These are phyloP conservation scores for Bovichtus variegatus DNA, from an alignment of 2,797 vertebrate species.

Conservation along the genomic window DNA sequence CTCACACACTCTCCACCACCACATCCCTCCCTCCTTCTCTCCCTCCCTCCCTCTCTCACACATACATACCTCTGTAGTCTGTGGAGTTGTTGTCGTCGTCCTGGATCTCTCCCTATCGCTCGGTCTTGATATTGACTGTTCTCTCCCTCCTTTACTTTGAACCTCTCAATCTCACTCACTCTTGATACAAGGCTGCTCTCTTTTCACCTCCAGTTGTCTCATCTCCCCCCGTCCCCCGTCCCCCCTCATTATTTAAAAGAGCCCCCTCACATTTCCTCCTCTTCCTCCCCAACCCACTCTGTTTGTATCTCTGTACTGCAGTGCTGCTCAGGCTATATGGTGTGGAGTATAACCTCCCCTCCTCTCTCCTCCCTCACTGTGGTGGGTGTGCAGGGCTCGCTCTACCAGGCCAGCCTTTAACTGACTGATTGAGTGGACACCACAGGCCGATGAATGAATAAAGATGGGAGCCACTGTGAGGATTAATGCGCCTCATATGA, in stretches of 20 bases:
- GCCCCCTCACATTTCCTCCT: conserved; percentile 60
- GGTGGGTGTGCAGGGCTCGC: conserved; percentile 70
- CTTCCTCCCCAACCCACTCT: conserved; percentile 62
- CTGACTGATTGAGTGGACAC: conserved; percentile 84
- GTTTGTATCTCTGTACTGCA: conserved; percentile 78
- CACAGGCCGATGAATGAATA: conserved; percentile 79
- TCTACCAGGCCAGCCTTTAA: conserved; percentile 76
- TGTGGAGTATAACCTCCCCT: conserved; percentile 49
- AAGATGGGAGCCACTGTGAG: conserved; percentile 77
- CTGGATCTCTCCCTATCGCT: conserved; percentile 73
- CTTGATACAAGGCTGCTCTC: conserved; percentile 72
- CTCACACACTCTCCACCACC: conserved; percentile 65
- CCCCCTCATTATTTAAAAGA: conserved; percentile 68
- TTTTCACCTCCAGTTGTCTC: conserved; percentile 74
- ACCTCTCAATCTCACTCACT: conserved; percentile 79
- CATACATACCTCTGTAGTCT: conserved; percentile 74
- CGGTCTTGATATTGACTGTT: conserved; percentile 69
- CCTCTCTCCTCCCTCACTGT: conserved; percentile 51
- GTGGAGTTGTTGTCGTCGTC: conserved; percentile 79
- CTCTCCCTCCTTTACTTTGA: conserved; percentile 73
- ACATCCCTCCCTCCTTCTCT: conserved; percentile 27
- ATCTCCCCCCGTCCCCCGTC: conserved; percentile 22
- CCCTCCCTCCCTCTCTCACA: conserved; percentile 34
- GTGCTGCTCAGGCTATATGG: conserved; percentile 68
- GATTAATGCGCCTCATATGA: conserved; percentile 75